Evolutionary conservation across 2,113 vertebrate genomes (phyloP), one percentile per base, ranked within the genome.

Genomic region (Sula dactylatra): DNA sequence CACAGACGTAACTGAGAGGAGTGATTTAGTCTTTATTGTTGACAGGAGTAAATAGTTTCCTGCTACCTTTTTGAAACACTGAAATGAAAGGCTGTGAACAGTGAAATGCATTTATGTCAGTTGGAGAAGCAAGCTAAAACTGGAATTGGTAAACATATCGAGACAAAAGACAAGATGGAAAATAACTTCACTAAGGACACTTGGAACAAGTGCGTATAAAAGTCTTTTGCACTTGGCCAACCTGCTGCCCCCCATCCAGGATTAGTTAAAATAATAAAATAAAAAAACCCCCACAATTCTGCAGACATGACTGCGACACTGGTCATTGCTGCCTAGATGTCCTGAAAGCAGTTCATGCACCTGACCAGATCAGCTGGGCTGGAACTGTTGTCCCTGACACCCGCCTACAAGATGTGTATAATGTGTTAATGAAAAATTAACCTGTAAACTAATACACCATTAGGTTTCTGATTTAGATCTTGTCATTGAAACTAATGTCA

Each of bases 1-100:
- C 97, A 91, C 87, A 87, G 84, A 40, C 54, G 88, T 88, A 95
- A 85, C 90, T 19, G 76, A 96, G 80, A 94, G 58, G 88, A 95
- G 86, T 49, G 81, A 96, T 94, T 97, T 88, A 96, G 73, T 72
- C 85, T 89, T 91, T 40, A 80, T 67, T 65, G 85, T 88, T 87
- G 86, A 97, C 92, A 66, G 49, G 88, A 93, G 59, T 86, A 96
- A 95, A 80, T 62, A 54, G 88, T 88, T 91, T 77, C 54, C 86
- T 95, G 90, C 69, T 90, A 54, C 67, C 87, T 86, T 82, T 94
- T 78, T 70, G 88, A 90, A 92, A 94, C 59, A 24, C 90, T 82
- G 61, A 73, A 83, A 66, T 18, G 62, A 93, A 88, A 91, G 73
- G 84, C 54, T 58, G 49, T 66, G 84, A 93, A 47, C 42, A 86